Conservation (phyloP, 2,888 invertebrate species). For the Hirudinaria manillensis region DNA sequence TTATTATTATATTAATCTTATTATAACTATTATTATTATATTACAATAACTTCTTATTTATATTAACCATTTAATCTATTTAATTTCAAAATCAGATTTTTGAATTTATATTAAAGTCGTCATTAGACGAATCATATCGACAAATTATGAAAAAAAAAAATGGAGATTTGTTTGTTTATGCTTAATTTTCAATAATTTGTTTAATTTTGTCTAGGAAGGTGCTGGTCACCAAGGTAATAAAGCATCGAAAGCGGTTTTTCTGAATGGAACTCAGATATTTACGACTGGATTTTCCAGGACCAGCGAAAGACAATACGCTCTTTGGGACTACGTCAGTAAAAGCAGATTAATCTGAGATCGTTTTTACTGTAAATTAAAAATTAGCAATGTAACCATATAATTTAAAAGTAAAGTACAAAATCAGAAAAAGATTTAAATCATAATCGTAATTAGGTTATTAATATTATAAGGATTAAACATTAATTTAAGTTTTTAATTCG, state of each 20-base stretch:
- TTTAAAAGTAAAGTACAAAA: background rate
- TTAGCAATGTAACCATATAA: background rate
- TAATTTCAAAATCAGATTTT: background rate
- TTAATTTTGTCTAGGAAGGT: slow-evolving; percentile 41
- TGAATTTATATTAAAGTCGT: background rate
- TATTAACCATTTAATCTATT: background rate
- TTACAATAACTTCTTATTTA: background rate
- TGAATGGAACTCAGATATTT: slow-evolving; percentile 48
- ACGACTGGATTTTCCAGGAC: slow-evolving; percentile 54
- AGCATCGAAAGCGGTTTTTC: slow-evolving; percentile 49
- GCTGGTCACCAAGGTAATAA: slow-evolving; percentile 46
- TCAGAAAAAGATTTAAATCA: background rate
- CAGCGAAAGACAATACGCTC: slow-evolving; percentile 53
- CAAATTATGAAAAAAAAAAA: background rate
- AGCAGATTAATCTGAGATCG: background rate
- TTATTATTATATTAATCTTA: background rate
- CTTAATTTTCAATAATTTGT: background rate
- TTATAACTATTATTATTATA: background rate
- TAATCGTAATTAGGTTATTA: background rate
- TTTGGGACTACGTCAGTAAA: slow-evolving; percentile 55
- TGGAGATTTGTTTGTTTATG: background rate
- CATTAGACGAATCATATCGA: background rate
- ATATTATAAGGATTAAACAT: background rate
- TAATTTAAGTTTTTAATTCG: background rate
- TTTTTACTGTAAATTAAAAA: background rate